Evolutionary conservation across 2,888 invertebrate genomes (phyloP).

Genomic region (Scaptomyza polygonia): DNA sequence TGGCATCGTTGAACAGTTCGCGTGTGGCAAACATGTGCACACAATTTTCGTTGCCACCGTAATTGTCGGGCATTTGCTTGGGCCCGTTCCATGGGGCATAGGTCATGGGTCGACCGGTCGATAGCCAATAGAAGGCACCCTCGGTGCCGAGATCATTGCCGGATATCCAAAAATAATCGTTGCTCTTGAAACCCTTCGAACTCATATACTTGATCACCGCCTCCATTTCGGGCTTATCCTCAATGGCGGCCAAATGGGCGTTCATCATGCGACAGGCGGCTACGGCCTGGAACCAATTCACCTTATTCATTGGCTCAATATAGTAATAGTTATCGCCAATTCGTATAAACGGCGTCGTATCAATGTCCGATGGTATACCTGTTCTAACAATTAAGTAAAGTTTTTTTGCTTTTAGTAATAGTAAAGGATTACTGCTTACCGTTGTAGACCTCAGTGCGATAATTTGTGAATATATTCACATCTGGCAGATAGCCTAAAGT

Average conservation of each 20-base stretch:
- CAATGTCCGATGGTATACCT: slow-evolving; percentile 67
- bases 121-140: slow-evolving; percentile 74
- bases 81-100: slow-evolving; percentile 74
- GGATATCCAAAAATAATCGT: slow-evolving; percentile 74
- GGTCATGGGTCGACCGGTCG: slow-evolving; percentile 68
- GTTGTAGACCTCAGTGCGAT: slow-evolving; percentile 67
- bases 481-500: slow-evolving; percentile 51
- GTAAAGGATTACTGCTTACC: slow-evolving; percentile 28
- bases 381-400: too few relatives aligned
- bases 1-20: slow-evolving; percentile 73
- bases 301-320: slow-evolving; percentile 68
- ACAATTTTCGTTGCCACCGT: slow-evolving; percentile 69
- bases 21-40: slow-evolving; percentile 72
- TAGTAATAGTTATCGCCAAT: slow-evolving; percentile 72
- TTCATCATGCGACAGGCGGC: slow-evolving; percentile 73
- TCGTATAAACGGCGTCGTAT: slow-evolving; percentile 63
- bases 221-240: slow-evolving; percentile 65
- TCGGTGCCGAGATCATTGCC: slow-evolving; percentile 75
- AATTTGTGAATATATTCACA: slow-evolving; percentile 68
- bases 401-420: too few relatives aligned
- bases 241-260: slow-evolving; percentile 74
- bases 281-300: slow-evolving; percentile 74
- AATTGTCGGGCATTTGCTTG: slow-evolving; percentile 75
- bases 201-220: slow-evolving; percentile 63
- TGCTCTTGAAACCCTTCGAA: slow-evolving; percentile 59